Percentiles rank a stretch among this genome's conserved stretches.
phyloP scores from a whole-genome alignment of 2,113 vertebrate genomes.

The Leptobrachium leishanense region DNA sequence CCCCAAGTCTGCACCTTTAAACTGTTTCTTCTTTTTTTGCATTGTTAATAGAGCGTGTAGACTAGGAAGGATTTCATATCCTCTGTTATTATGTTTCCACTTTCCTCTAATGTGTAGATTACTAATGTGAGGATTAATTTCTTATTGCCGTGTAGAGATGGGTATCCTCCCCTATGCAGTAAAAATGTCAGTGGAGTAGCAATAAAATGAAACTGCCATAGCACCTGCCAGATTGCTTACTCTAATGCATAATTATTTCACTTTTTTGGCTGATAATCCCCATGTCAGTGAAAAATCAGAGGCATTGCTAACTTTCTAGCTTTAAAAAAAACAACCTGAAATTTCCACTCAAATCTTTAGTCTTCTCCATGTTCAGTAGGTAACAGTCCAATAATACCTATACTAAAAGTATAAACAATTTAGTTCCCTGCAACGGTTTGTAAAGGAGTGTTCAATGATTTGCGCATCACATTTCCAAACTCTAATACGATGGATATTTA shows the following conservation, averaged over 20 bases:
- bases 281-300: background rate
- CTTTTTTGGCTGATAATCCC: background rate
- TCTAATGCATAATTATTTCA: background rate
- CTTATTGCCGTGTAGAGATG: slow-evolving; percentile 20
- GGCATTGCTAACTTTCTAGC: background rate
- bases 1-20: slow-evolving; percentile 54
- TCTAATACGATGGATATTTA: background rate
- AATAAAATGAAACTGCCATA: background rate
- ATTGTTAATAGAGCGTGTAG: slow-evolving; percentile 47
- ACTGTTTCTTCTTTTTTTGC: slow-evolving; percentile 61
- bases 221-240: slow-evolving; percentile 10
- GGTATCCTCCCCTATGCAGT: slow-evolving; percentile 17
- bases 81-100: slow-evolving; percentile 45
- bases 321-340: background rate
- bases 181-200: slow-evolving; percentile 21
- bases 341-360: background rate
- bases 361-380: background rate
- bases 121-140: slow-evolving; percentile 30
- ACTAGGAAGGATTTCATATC: slow-evolving; percentile 46
- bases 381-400: background rate
- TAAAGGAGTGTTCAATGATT: background rate
- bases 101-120: slow-evolving; percentile 43
- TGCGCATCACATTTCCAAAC: background rate
- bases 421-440: background rate
- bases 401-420: background rate